Evolutionary conservation across 2,888 invertebrate genomes (phyloP).

Genomic region (Tortricodes alternella): DNA sequence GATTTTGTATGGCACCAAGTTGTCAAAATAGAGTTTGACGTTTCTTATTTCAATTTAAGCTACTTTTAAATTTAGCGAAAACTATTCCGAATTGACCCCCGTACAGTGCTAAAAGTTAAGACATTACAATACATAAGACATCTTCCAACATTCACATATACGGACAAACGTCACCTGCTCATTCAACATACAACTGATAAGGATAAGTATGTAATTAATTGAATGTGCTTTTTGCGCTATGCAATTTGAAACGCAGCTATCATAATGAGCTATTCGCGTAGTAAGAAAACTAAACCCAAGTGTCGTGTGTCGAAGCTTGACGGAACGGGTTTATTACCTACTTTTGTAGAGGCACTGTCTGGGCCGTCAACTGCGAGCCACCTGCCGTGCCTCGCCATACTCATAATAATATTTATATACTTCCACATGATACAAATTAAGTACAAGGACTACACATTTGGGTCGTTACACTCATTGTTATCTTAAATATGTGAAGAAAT

Average conservation of each 20-base stretch:
- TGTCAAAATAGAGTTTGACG: too few species aligned
- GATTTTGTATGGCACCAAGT: too few species aligned
- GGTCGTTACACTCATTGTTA: slow-evolving; percentile 44
- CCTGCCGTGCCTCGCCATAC: slow-evolving; percentile 45
- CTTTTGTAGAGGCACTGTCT: slow-evolving; percentile 45
- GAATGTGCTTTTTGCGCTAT: slow-evolving; percentile 8
- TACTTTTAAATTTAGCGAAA: too few species aligned
- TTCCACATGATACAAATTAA: slow-evolving; percentile 50
- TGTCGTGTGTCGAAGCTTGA: slow-evolving; percentile 39
- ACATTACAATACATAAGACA: too few species aligned
- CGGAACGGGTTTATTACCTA: slow-evolving; percentile 51
- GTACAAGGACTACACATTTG: slow-evolving; percentile 58
- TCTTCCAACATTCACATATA: too few species aligned
- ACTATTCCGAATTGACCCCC: too few species aligned
- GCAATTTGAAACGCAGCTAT: slow-evolving; percentile 11
- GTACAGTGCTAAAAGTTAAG: too few species aligned
- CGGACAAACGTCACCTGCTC: too few species aligned
- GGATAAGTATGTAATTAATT: neutral
- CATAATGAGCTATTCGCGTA: slow-evolving; percentile 20
- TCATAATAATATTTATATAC: slow-evolving; percentile 44
- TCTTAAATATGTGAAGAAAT: slow-evolving; percentile 26
- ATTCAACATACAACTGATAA: neutral
- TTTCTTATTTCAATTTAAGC: too few species aligned
- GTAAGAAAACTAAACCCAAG: slow-evolving; percentile 19
- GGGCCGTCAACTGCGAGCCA: slow-evolving; percentile 39